Conservation (phyloP, 2,797 vertebrate species). For the Sphenopsis melanotis region DNA sequence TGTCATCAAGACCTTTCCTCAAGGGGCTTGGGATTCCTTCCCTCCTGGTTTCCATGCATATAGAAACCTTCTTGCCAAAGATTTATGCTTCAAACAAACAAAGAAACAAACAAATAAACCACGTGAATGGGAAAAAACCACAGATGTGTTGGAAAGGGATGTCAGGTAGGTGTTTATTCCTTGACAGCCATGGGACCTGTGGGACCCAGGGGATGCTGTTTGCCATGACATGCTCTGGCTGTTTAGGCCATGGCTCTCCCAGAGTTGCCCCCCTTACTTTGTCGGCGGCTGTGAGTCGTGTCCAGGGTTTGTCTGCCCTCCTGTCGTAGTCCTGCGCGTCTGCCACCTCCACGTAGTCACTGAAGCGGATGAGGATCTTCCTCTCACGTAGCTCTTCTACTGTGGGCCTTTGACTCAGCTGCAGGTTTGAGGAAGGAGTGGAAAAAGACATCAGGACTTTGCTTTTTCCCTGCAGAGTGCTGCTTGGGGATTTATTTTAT, state of each 20-base stretch:
- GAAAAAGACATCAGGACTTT: background rate
- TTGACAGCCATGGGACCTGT: background rate
- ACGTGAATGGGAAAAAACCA: background rate
- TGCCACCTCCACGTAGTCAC: slow-evolving; percentile 96
- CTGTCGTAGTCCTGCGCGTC: slow-evolving; percentile 96
- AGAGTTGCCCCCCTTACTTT: slow-evolving; percentile 76
- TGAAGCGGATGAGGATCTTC: slow-evolving; percentile 97
- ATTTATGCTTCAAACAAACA: background rate
- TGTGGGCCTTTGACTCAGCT: slow-evolving; percentile 96
- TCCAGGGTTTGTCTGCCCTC: slow-evolving; percentile 97
- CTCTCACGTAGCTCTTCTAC: slow-evolving; percentile 94
- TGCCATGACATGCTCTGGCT: background rate
- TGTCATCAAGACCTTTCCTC: background rate
- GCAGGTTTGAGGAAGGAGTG: background rate
- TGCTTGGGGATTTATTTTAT: background rate
- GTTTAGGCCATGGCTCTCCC: background rate
- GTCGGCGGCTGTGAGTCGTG: slow-evolving; percentile 94
- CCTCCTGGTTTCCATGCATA: background rate
- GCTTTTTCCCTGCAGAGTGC: background rate
- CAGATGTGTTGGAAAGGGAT: background rate
- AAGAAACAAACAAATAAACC: background rate
- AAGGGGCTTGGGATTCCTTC: background rate
- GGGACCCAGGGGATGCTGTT: background rate
- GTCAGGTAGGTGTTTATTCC: background rate
- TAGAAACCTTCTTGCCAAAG: background rate